phyloP scores from a whole-genome alignment of 2,113 vertebrate genomes.

The Tenrec ecaudatus region DNA sequence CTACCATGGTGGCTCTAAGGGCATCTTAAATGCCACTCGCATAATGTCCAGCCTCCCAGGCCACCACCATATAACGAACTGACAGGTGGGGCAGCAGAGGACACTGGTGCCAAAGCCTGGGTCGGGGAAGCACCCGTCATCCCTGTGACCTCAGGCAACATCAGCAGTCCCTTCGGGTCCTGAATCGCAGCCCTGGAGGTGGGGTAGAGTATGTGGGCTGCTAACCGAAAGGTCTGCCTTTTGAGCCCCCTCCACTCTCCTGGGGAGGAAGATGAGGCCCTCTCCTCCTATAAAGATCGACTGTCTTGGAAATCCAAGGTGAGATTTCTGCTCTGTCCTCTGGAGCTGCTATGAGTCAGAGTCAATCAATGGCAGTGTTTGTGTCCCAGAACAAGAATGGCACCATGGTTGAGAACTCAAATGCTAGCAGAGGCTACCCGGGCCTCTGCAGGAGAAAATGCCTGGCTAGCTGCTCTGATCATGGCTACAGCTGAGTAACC shows the following conservation, averaged over 20 bases:
- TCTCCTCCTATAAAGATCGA: not conserved
- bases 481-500: no score
- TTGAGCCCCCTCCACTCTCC: not conserved
- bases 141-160: not conserved
- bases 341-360: not conserved
- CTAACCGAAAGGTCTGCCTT: not conserved
- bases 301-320: not conserved
- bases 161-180: accelerated
- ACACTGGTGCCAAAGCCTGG: not conserved
- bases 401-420: no score
- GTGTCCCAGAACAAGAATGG: no score
- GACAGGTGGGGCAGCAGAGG: not conserved
- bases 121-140: not conserved
- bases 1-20: not conserved
- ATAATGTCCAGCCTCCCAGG: not conserved
- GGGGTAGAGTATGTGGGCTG: not conserved
- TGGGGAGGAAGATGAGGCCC: not conserved
- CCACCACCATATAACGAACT: not conserved
- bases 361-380: not conserved
- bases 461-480: no score
- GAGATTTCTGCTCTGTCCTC: not conserved
- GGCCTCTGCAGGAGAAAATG: no score
- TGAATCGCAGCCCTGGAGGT: not conserved
- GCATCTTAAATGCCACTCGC: not conserved
- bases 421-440: no score